A percentile compares a stretch with the other conserved stretches of the same genome.
These are phyloP conservation scores for Neomicropteryx cornuta DNA, from an alignment of 1,140 invertebrate species.

Conservation along the genomic window DNA sequence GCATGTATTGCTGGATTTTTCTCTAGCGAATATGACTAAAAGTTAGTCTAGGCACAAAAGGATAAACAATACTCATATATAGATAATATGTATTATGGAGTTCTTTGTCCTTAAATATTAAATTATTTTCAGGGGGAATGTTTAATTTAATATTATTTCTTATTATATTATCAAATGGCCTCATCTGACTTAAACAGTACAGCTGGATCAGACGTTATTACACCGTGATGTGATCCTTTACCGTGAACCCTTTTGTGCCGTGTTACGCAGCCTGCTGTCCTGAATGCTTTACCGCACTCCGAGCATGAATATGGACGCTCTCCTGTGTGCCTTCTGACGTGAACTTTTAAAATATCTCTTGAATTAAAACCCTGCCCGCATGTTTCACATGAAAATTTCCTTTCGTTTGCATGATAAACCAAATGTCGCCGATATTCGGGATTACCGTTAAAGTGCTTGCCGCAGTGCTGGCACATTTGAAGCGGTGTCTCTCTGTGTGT, in stretches of 20 bases:
- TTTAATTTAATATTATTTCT: too few species aligned
- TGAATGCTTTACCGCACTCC: constrained; percentile 40
- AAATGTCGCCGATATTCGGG: constrained; percentile 31
- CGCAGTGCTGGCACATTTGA: constrained; percentile 36
- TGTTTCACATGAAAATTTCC: constrained; percentile 37
- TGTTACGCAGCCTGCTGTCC: constrained; percentile 34
- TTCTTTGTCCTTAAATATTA: too few species aligned
- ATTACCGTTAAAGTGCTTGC: constrained; percentile 32
- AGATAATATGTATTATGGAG: too few species aligned
- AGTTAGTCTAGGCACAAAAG: too few species aligned
- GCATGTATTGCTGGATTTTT: too few species aligned
- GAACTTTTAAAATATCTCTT: constrained; percentile 49
- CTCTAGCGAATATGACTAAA: too few species aligned
- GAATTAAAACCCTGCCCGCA: constrained; percentile 42
- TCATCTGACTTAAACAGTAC: too few species aligned
- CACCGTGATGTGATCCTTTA: too few species aligned
- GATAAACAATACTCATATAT: too few species aligned
- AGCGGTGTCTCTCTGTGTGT: constrained; percentile 33
- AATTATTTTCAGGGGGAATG: too few species aligned
- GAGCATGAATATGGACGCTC: constrained; percentile 48
- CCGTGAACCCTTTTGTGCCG: constrained; percentile 24
- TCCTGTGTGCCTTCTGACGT: constrained; percentile 63
- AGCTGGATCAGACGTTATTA: too few species aligned
- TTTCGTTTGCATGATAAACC: constrained; percentile 34
- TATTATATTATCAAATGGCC: too few species aligned